phyloP scores from a whole-genome alignment of 64 coral and sea anemone species.

The Montipora cactus region DNA sequence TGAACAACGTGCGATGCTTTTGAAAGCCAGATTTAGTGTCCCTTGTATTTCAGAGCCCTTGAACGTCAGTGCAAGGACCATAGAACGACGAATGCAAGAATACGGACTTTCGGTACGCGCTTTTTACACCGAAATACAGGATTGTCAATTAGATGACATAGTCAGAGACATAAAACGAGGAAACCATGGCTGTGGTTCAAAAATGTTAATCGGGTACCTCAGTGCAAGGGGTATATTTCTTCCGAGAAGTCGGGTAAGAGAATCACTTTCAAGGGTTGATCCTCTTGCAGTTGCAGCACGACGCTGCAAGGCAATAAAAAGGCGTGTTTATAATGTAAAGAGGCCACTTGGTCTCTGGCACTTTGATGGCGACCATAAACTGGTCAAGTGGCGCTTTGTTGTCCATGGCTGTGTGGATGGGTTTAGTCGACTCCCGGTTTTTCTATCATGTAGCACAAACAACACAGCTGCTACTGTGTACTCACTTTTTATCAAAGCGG shows the following conservation, averaged over 20 bases:
- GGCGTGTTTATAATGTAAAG: not conserved
- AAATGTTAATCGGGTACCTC: conserved; percentile 37
- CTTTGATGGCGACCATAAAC: not conserved
- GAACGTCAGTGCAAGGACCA: not conserved
- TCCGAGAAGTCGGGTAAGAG: not conserved
- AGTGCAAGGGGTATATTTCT: not conserved
- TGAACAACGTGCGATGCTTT: not conserved
- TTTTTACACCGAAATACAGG: not conserved
- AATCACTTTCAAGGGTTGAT: conserved; percentile 39
- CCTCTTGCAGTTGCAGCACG: conserved; percentile 24
- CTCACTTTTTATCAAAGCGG: conserved; percentile 1
- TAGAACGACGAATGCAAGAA: not conserved
- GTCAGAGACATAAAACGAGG: conserved; percentile 25
- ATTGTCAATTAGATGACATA: conserved; percentile 29
- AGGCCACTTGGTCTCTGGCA: not conserved
- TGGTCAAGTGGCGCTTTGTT: not conserved
- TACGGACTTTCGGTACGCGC: not conserved
- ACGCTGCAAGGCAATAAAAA: not conserved
- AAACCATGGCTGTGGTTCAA: conserved; percentile 32
- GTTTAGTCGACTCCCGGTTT: conserved; percentile 14
- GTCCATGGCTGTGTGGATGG: conserved; percentile 17
- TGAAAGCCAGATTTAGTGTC: not conserved
- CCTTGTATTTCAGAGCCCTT: not conserved
- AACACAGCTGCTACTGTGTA: conserved; percentile 18
- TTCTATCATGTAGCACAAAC: conserved; percentile 3